Evolutionary conservation across 2,113 vertebrate species (phyloP), one percentile per base, ranked within the genome.

Genomic region (Oostethus manadensis): DNA sequence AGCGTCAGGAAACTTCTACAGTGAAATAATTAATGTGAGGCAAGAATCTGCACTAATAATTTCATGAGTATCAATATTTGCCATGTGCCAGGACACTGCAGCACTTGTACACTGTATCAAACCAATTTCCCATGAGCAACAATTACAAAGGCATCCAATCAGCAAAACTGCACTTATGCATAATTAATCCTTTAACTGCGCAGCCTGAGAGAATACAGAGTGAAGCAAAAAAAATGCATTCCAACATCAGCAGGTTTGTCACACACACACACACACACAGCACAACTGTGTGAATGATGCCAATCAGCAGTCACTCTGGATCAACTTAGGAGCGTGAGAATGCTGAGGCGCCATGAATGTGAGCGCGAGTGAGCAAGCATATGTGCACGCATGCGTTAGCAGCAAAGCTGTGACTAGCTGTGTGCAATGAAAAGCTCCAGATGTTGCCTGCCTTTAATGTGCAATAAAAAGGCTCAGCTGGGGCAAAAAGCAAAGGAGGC

Each of bases 371-470:
- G 68, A 51, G 77, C 20, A 74, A 43, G 64, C 70, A 75, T 65
- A 76, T 62, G 81, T 80, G 84, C 74, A 78, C 77, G 83, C 74
- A 81, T 82, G 85, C 77, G 79, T 84, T 85, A 86, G 79, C 74
- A 62, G 79, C 81, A 69, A 83, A 82, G 83, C 83, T 77, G 78
- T 67, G 78, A 74, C 76, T 86, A 60, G 82, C 86, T 85, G 86
- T 79, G 86, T 70, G 83, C 66, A 65, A 80, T 90, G 87, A 94
- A 94, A 90, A 87, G 91, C 86, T 88, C 91, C 91, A 92, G 91
- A 92, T 92, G 91, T 90, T 95, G 89, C 87, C 88, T 86, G 91
- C 91, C 88, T 91, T 86, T 91, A 92, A 93, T 92, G 92, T 89
- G 88, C 81, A 88, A 85, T 88, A 90, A 92, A 95, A 93, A 93